Evolutionary conservation across 2,888 invertebrate genomes (phyloP), one percentile per base, ranked within the genome.

Genomic region (Ashinkailepas kermadecensis): DNA sequence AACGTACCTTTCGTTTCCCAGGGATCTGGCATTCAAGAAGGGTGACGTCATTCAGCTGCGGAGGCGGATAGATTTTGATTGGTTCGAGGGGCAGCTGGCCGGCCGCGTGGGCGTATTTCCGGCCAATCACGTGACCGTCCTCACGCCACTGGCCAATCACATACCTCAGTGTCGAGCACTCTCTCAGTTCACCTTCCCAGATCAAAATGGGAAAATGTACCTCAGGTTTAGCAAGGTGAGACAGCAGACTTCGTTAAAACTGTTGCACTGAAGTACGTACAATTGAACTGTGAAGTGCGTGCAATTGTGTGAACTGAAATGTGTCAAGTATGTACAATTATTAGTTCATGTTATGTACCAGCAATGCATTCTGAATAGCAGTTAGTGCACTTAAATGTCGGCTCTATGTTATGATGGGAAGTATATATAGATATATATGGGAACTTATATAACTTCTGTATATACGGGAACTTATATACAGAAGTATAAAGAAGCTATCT

Each of bases 151-250:
- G 25, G 79, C 79, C 58, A 79, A 79, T 13, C 79, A 58, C 23
- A 57, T 57, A 12, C 79, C 79, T 64, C 93, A 95, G 86, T 96
- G 96, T 87, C 94, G 95, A 89, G 95, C 95, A 81, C 88, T 95
- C 67, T 95, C 95, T 86, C 95, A 96, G 88, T 96, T 96, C 87
- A 91, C 93, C 85, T 95, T 95, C 93, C 93, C 93, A 0, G 94
- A 94, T 84, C 94, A 94, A 78, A 95, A 95, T 85, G 95, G 95
- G 86, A 96, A 96, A 88, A 96, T 96, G 15, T 97, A 96, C 87
- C 89, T 97, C 67, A 92, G 93, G 18, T 97, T 97, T 86, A 93
- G 93, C 86, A 96, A 96, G 91, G 95, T 92, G 86, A 89, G 83
- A 79, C 1, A 39, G 39, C 39, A 39, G 39, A 39, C 39, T 39